Base-by-base conservation (phyloP, 2,797 vertebrate genomes). In the Mus caroli region DNA sequence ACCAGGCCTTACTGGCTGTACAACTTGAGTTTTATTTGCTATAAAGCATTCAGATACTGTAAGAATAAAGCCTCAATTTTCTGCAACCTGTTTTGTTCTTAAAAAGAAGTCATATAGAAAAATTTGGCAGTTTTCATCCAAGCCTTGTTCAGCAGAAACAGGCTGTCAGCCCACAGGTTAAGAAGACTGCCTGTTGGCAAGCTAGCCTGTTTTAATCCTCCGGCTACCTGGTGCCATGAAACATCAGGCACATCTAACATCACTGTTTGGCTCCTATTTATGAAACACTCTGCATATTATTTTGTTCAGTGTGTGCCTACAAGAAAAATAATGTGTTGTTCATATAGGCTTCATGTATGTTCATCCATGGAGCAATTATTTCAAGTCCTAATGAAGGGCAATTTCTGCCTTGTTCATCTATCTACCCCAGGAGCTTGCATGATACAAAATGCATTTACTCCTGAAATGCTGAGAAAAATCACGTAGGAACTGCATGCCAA, bases 181-280 rank as follows among this genome's bases (percentile, higher is more conserved):
- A 95, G 52, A 26, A 31, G 75, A 67, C 54, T 73, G 43, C 62
- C 67, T 85, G 34, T 94, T 93, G 96, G 94, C 95, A 92, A 86
- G 50, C 4, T 69, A 37, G 60, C 58, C 69, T 89, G 10, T 79
- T 86, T 92, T 90, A 90, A 97, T 93, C 77, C 85, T 86, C 96
- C 60, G 69, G 58, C 73, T 94, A 28, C 15, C n/a, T 80, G 88
- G 76, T 90, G 80, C 67, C 79, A 82, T 92, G 92, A 95, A 94
- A 95, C 34, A 54, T 40, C 94, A 94, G 92, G 89, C 31, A 73
- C 54, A 80, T 90, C 50, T 88, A 67, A 75, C 46, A 37, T 71
- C 46, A 94, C 92, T 94, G 92, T 96, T 96, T 88, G 84, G 69
- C 90, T 96, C n/a, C 90, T 50, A 20, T 93, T 91, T 96, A 88